Evolutionary conservation across 2,113 vertebrate species (phyloP).

Genomic region (Chlamydotis undulata): DNA sequence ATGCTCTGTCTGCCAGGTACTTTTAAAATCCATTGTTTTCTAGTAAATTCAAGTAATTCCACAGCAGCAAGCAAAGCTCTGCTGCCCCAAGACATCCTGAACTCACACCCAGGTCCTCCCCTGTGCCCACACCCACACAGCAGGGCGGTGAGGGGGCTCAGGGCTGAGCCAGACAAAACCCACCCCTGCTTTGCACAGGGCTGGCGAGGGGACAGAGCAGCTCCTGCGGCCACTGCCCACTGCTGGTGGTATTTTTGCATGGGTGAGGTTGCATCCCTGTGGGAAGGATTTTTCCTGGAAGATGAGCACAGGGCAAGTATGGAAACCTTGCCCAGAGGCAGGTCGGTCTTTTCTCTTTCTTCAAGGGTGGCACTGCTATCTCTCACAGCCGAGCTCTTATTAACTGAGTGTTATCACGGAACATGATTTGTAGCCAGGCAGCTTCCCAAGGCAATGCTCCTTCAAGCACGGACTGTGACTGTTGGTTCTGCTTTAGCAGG

Average conservation of each 20-base stretch:
- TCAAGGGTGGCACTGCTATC: background rate
- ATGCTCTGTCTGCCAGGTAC: background rate
- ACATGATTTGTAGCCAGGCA: background rate
- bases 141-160: rapidly evolving
- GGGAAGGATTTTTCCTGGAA: background rate
- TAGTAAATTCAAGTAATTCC: background rate
- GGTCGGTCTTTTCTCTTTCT: background rate
- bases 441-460: background rate
- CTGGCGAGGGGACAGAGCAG: background rate
- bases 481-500: background rate
- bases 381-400: background rate
- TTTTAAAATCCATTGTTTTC: background rate
- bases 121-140: background rate
- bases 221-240: rapidly evolving
- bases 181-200: background rate
- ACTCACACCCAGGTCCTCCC: background rate
- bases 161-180: background rate
- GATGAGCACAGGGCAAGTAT: background rate
- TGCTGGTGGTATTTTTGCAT: background rate
- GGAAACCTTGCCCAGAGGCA: background rate
- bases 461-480: background rate
- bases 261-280: background rate
- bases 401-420: background rate
- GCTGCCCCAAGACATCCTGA: background rate
- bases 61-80: background rate